Percentiles rank a stretch among this genome's conserved stretches.
Conservation (phyloP, 2,797 vertebrate genomes). For the Ficedula albicollis region DNA sequence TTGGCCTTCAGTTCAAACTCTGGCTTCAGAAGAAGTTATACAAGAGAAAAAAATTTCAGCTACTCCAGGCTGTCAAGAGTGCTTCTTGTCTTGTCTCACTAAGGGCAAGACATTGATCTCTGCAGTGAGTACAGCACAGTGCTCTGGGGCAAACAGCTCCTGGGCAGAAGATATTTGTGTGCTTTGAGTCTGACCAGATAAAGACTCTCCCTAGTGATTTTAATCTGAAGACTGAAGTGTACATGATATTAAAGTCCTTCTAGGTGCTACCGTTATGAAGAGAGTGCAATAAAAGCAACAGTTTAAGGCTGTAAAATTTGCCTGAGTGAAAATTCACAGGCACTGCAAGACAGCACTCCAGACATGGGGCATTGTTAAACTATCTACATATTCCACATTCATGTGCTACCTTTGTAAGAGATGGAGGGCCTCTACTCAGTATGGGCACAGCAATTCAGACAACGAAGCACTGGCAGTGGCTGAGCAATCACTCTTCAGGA, state of each 20-base stretch:
- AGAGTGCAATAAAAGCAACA: not conserved
- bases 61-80: accelerated
- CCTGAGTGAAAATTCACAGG: not conserved
- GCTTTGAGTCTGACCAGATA: not conserved
- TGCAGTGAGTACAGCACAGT: not conserved
- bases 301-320: not conserved
- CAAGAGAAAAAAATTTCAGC: accelerated
- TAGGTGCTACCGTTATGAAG: not conserved
- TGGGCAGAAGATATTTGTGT: not conserved
- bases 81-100: not conserved
- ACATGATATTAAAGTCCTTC: not conserved
- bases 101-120: not conserved
- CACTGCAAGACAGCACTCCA: not conserved
- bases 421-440: not conserved
- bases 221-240: not conserved
- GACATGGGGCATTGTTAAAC: not conserved
- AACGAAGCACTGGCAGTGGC: not conserved
- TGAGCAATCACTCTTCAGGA: constrained; percentile 43
- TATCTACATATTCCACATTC: not conserved
- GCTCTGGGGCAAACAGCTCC: not conserved
- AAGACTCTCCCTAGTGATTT: not conserved
- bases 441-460: not conserved
- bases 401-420: not conserved
- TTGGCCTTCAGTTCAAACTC: not conserved
- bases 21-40: not conserved